Conservation (phyloP, 2,113 vertebrate species). For the Phoenicopterus ruber region DNA sequence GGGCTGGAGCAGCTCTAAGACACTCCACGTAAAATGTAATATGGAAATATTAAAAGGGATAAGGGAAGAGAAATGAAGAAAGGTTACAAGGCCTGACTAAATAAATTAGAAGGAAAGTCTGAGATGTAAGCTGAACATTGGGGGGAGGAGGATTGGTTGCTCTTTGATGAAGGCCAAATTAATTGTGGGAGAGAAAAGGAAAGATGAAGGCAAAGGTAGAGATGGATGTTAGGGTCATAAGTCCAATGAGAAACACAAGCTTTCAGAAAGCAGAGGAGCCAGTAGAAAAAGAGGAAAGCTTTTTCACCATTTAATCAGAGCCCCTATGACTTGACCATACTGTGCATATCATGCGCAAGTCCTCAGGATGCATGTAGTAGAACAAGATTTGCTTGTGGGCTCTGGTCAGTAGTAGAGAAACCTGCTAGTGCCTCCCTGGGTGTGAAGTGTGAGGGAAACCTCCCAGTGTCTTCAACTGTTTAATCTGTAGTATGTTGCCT, state of each 20-base stretch:
- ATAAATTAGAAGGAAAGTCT: neutral
- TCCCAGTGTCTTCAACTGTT: neutral
- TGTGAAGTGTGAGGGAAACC: neutral
- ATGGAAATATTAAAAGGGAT: neutral
- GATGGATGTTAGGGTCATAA: neutral
- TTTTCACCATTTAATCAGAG: neutral
- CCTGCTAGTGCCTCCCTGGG: neutral
- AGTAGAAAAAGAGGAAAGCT: neutral
- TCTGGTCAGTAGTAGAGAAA: neutral
- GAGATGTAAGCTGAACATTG: neutral
- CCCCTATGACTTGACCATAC: too few species aligned
- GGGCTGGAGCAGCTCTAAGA: neutral
- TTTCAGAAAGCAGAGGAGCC: neutral
- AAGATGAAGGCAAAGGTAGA: neutral
- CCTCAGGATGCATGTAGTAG: neutral
- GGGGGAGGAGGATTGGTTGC: neutral
- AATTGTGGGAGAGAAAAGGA: neutral
- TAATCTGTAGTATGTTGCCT: neutral
- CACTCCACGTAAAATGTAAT: neutral
- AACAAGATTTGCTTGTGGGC: neutral
- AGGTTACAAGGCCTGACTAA: neutral
- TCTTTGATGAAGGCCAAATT: neutral
- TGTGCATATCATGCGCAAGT: neutral
- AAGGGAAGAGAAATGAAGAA: neutral
- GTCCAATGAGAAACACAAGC: neutral